Percentiles rank a stretch among this genome's conserved stretches.
phyloP scores from a whole-genome alignment of 2,888 invertebrate species.

The Panopea generosa region DNA sequence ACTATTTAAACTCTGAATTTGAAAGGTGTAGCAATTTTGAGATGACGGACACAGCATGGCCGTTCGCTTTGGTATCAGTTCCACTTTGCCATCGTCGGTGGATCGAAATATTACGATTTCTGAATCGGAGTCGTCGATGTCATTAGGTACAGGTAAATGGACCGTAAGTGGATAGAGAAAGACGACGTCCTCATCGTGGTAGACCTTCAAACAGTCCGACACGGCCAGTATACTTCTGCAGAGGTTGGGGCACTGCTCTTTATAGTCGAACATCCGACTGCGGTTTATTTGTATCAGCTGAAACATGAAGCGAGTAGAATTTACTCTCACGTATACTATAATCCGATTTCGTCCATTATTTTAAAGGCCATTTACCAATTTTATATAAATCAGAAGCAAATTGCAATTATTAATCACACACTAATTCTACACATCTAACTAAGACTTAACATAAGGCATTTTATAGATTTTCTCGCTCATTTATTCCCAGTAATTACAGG shows the following conservation, averaged over 20 bases:
- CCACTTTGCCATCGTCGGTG: constrained; percentile 58
- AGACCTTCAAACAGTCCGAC: constrained; percentile 64
- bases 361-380: no score
- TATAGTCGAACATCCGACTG: constrained; percentile 66
- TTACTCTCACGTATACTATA: no score
- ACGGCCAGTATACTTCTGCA: constrained; percentile 60
- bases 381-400: no score
- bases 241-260: constrained; percentile 61
- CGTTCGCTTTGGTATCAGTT: constrained; percentile 56
- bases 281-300: constrained; percentile 68
- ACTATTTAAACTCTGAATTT: constrained; percentile 56
- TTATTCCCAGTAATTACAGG: no score
- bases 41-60: constrained; percentile 67
- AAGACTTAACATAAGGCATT: no score
- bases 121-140: constrained; percentile 64
- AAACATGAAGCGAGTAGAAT: no score
- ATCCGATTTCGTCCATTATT: no score
- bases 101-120: constrained; percentile 68
- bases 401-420: no score
- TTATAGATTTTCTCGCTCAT: no score
- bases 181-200: constrained; percentile 60
- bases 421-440: no score
- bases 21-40: constrained; percentile 69
- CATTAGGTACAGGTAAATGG: constrained; percentile 67
- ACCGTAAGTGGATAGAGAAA: constrained; percentile 56